Percentiles rank a stretch among this genome's conserved stretches.
phyloP scores from a whole-genome alignment of 1,140 invertebrate genomes.

The Pseudobourletiella spinata region DNA sequence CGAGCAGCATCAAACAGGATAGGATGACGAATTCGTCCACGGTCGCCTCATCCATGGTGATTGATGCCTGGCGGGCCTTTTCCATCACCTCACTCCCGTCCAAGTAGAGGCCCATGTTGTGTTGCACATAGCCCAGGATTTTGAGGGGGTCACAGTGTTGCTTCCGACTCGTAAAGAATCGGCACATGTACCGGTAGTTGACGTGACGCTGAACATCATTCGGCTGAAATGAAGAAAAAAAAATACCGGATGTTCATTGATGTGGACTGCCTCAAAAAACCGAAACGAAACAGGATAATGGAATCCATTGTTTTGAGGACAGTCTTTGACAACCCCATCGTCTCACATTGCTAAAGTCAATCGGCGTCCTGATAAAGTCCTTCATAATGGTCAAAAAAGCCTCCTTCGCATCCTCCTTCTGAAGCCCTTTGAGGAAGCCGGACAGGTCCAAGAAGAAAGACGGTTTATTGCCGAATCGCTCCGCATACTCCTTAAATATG shows the following conservation, averaged over 20 bases:
- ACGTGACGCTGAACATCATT: conserved; percentile 4
- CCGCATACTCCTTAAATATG: conserved; percentile 8
- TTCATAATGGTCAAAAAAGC: conserved; percentile 5
- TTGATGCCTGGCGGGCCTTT: neutral
- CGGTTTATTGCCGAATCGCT: conserved; percentile 16
- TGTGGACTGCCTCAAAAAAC: too few relatives aligned
- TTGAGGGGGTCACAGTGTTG: neutral
- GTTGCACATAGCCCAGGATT: neutral
- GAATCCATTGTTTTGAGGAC: too few relatives aligned
- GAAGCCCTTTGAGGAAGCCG: neutral
- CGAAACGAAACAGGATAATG: too few relatives aligned
- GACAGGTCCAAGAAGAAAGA: conserved; percentile 16
- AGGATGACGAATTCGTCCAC: conserved; percentile 18
- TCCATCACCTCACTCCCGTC: conserved; percentile 1
- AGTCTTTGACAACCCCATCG: too few relatives aligned
- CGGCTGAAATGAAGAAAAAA: conserved; percentile 1
- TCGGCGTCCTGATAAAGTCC: conserved; percentile 6
- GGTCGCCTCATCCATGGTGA: neutral
- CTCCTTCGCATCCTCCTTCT: conserved; percentile 2
- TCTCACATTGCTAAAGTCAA: neutral
- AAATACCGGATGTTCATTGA: too few relatives aligned
- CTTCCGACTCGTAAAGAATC: neutral
- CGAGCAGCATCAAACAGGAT: conserved; percentile 12
- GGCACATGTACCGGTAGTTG: conserved; percentile 9
- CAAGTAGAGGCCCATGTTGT: conserved; percentile 12